Evolutionary conservation across 2,888 invertebrate genomes (phyloP).

Genomic region (Hypercompe scribonia): DNA sequence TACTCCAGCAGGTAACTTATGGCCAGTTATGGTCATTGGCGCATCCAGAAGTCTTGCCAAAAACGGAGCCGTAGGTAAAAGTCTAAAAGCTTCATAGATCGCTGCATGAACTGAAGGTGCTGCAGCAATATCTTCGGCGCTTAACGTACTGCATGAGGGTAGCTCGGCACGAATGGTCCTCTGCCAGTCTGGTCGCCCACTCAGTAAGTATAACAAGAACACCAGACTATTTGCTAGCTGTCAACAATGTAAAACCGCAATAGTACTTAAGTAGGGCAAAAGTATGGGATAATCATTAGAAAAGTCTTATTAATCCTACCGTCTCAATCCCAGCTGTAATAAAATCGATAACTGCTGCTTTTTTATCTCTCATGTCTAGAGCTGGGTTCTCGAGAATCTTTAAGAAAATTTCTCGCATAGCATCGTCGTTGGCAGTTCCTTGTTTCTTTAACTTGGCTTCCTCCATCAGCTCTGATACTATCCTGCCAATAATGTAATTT

Average conservation of each 20-base stretch:
- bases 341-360: slow-evolving; percentile 94
- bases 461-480: slow-evolving; percentile 92
- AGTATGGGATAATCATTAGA: neutral
- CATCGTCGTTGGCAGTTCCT: slow-evolving; percentile 86
- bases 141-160: slow-evolving; percentile 85
- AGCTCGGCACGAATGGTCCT: slow-evolving; percentile 89
- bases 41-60: slow-evolving; percentile 92
- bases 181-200: slow-evolving; percentile 89
- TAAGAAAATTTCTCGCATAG: slow-evolving; percentile 90
- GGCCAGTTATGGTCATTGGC: slow-evolving; percentile 90
- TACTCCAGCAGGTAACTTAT: slow-evolving; percentile 90
- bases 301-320: slow-evolving; percentile 79
- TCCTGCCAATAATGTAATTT: slow-evolving; percentile 78
- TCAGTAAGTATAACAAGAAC: slow-evolving; percentile 91
- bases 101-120: slow-evolving; percentile 93
- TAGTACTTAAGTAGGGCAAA: neutral
- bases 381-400: slow-evolving; percentile 90
- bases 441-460: slow-evolving; percentile 87
- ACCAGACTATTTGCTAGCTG: slow-evolving; percentile 93
- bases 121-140: slow-evolving; percentile 86
- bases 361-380: slow-evolving; percentile 93
- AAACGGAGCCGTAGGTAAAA: slow-evolving; percentile 92
- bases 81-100: slow-evolving; percentile 91
- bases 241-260: slow-evolving; percentile 22
- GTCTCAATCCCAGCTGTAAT: slow-evolving; percentile 96